phyloP scores from a whole-genome alignment of 1,140 invertebrate genomes.

The Lasaia peninsularis region DNA sequence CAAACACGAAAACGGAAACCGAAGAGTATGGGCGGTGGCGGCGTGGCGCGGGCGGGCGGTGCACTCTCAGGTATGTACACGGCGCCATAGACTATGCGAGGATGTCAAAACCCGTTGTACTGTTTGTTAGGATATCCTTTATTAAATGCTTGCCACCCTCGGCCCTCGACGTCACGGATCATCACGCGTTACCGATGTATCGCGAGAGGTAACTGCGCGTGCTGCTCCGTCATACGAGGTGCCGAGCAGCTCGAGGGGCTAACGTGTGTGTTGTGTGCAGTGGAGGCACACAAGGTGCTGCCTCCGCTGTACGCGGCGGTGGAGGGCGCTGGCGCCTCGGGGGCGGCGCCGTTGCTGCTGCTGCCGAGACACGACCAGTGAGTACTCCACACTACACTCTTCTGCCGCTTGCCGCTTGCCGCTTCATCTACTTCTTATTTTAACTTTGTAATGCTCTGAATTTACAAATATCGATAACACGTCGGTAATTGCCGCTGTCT shows the following conservation, averaged over 20 bases:
- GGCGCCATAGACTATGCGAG: constrained; percentile 11
- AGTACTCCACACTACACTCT: constrained; percentile 32
- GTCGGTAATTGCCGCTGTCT: no score
- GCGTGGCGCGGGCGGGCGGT: constrained; percentile 44
- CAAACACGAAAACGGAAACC: constrained; percentile 95
- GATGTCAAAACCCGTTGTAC: background rate
- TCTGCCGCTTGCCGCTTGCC: background rate
- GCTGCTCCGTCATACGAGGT: no score
- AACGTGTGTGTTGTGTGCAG: constrained; percentile 51
- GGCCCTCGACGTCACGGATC: no score
- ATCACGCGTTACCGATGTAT: no score
- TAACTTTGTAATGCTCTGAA: no score
- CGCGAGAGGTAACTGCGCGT: no score
- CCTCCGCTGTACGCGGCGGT: constrained; percentile 67
- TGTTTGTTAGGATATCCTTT: background rate
- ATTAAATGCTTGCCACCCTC: no score
- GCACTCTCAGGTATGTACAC: constrained; percentile 47
- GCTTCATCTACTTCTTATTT: no score
- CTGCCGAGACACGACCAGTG: constrained; percentile 45
- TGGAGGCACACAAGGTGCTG: constrained; percentile 65
- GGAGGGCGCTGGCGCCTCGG: constrained; percentile 35
- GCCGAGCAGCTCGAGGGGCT: constrained; percentile 17
- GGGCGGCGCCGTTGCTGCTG: constrained; percentile 40
- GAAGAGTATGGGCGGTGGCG: constrained; percentile 78
- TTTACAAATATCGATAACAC: no score